Conservation (phyloP, 2,113 vertebrate genomes). For the Argyrosomus japonicus region DNA sequence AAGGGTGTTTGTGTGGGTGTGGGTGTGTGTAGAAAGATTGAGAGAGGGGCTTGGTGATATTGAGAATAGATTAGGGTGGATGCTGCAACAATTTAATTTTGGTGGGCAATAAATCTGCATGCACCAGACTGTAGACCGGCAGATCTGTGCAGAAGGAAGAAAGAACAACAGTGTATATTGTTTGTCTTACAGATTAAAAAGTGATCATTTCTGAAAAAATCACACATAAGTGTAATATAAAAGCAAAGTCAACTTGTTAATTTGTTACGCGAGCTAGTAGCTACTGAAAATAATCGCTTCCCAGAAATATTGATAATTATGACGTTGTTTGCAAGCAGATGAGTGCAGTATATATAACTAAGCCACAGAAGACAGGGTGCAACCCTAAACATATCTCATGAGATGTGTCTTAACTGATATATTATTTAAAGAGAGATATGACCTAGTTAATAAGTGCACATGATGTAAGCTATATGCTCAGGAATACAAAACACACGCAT, state of each 20-base stretch:
- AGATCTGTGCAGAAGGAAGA: background rate
- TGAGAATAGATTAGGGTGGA: constrained; percentile 13
- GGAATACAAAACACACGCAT: background rate
- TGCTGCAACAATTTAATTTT: constrained; percentile 1
- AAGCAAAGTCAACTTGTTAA: constrained; percentile 4
- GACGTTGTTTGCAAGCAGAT: constrained; percentile 22
- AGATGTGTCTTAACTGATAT: background rate
- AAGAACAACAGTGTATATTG: background rate
- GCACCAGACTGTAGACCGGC: no score
- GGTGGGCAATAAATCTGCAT: constrained; percentile 9
- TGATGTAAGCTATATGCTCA: background rate
- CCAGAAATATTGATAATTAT: constrained; percentile 14
- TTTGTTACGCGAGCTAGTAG: background rate
- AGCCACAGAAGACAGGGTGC: background rate
- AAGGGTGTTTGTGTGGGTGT: background rate
- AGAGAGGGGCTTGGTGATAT: background rate
- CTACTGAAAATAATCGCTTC: constrained; percentile 28
- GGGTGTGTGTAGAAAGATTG: background rate
- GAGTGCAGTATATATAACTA: constrained; percentile 4
- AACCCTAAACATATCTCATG: background rate
- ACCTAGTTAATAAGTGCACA: background rate
- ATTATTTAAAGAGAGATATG: constrained; percentile 24
- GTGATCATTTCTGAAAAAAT: background rate
- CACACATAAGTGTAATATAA: background rate
- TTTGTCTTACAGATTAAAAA: constrained; percentile 15